Evolutionary conservation across 2,797 vertebrate species (phyloP), one percentile per base, ranked within the genome.

Genomic region (Vipera latastei): DNA sequence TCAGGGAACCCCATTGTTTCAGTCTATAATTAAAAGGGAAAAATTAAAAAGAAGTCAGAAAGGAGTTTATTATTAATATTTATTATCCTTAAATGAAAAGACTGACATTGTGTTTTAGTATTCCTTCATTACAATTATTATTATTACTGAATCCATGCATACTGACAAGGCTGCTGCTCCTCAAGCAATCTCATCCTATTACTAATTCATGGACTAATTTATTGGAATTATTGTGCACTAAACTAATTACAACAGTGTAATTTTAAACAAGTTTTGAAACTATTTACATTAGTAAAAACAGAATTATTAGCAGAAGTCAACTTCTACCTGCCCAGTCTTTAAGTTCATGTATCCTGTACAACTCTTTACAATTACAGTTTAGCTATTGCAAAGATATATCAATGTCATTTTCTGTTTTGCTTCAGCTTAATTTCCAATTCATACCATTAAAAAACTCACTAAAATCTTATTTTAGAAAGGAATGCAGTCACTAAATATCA

Each of bases 41-140:
- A 61, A 1, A 96, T 94, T 57, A 94, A 93, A 2, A 20, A 55
- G 78, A 92, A 60, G 4, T 69, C 44, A 7, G 86, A 73, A 32
- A 95, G 85, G 86, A 94, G 93, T 93, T 94, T 93, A 96, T 96
- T 95, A 94, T 91, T 97, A 97, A 97, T 96, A 96, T 93, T 97
- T 97, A 96, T 26, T 97, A 96, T 95, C 94, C 93, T 90, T 95
- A 96, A 97, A 96, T 96, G 96, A 97, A 94, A 96, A 96, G 94
- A 92, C 20, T 89, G 97, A 95, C 95, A 97, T 96, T 94, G 63
- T 97, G 96, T 96, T 97, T 97, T 97, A 97, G 95, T 97, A 93
- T 96, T 97, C 97, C 95, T 96, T 97, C 95, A 96, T 96, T 96
- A 97, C 97, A 97, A 98, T 98, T 98, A 97, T 95, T 96, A 96